These are phyloP conservation scores for Morinoia aosen DNA, from an alignment of 2,888 invertebrate species.

Conservation along the genomic window DNA sequence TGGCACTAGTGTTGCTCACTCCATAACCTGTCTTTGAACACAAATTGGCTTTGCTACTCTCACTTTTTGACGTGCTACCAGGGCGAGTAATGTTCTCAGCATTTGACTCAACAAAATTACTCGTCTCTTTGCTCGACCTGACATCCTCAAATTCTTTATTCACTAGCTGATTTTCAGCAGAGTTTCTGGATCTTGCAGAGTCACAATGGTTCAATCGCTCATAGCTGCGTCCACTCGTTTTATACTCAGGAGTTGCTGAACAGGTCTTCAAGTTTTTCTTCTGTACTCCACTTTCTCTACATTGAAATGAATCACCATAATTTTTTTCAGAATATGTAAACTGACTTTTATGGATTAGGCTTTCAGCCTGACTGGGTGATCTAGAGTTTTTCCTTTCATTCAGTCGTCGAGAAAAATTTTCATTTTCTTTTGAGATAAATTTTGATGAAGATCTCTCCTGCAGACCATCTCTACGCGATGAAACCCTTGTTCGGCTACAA, in stretches of 20 bases:
- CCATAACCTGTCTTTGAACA: not conserved
- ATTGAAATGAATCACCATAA: not conserved
- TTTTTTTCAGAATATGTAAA: not conserved
- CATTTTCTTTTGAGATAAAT: not conserved
- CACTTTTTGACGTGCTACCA: not conserved
- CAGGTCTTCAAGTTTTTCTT: not conserved
- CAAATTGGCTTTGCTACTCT: not conserved
- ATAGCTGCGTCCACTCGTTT: not conserved
- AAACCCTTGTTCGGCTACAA: not conserved
- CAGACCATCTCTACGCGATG: too few species aligned
- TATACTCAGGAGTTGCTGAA: not conserved
- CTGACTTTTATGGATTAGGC: not conserved
- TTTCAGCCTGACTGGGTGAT: not conserved
- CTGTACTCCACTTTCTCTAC: not conserved
- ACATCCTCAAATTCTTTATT: not conserved
- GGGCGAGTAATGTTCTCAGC: not conserved
- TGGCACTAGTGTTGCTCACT: not conserved
- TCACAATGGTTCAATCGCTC: not conserved
- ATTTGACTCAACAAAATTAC: not conserved
- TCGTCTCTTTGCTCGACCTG: not conserved
- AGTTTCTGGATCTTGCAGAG: not conserved
- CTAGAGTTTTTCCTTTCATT: not conserved
- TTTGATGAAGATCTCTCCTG: not conserved
- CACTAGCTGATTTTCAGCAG: not conserved
- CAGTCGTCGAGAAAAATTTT: not conserved